phyloP scores from a whole-genome alignment of 2,888 invertebrate species.

The Isotomurus palustris region DNA sequence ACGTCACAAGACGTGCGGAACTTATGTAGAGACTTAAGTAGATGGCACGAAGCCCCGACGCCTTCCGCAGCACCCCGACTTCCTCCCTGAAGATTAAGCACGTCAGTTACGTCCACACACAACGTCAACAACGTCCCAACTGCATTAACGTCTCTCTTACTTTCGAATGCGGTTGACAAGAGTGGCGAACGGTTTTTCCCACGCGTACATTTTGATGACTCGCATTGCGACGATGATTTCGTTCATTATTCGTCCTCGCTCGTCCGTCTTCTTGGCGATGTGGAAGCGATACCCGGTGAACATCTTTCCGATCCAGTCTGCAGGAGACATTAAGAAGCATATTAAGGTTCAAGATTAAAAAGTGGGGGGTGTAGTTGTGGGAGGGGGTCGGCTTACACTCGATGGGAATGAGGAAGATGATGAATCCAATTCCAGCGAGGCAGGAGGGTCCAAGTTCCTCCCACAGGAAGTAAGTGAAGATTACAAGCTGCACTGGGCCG shows the following conservation, averaged over 20 bases:
- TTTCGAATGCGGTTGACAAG: conserved; percentile 70
- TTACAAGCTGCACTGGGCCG: conserved; percentile 74
- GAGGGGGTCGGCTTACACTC: conserved; percentile 59
- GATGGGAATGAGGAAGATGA: conserved; percentile 74
- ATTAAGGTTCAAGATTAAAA: too few species aligned
- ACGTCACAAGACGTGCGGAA: conserved; percentile 77
- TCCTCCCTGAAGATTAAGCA: conserved; percentile 57
- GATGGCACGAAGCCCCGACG: conserved; percentile 62
- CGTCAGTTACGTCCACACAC: too few species aligned
- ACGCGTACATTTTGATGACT: conserved; percentile 65
- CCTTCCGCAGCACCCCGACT: conserved; percentile 61
- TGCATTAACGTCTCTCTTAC: conserved; percentile 51
- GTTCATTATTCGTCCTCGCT: conserved; percentile 86
- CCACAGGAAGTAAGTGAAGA: conserved; percentile 77
- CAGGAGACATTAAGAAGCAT: too few species aligned
- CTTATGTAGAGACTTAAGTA: conserved; percentile 62
- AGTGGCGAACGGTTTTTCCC: conserved; percentile 77
- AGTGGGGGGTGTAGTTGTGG: not conserved
- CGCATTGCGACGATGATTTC: conserved; percentile 91
- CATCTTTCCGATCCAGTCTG: conserved; percentile 52
- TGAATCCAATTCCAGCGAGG: conserved; percentile 71
- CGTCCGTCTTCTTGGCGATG: conserved; percentile 81
- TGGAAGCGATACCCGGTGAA: conserved; percentile 60
- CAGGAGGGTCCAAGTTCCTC: conserved; percentile 64
- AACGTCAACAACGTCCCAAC: too few species aligned